These are phyloP conservation scores for Sebastes reedi DNA, from an alignment of 2,797 vertebrate species.

Conservation along the genomic window DNA sequence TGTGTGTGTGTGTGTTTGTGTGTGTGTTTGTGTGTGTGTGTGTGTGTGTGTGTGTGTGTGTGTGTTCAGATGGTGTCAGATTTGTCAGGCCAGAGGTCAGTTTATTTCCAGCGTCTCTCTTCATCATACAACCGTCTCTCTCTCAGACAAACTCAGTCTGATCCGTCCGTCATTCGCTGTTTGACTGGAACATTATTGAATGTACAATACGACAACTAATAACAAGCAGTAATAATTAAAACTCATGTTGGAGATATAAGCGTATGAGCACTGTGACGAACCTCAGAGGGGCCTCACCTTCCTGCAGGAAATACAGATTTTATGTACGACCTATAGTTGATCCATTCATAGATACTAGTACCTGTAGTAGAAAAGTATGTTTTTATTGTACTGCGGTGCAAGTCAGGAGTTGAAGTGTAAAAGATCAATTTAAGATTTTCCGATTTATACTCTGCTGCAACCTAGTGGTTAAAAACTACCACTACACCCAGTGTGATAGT, in stretches of 20 bases:
- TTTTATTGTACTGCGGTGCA: background rate
- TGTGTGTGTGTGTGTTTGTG: too few species aligned
- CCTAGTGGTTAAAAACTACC: background rate
- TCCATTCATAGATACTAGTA: background rate
- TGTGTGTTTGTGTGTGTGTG: too few species aligned
- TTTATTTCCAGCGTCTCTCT: conserved; percentile 73
- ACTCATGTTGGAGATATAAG: background rate
- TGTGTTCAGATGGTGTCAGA: conserved; percentile 62
- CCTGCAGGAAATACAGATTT: background rate
- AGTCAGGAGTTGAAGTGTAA: background rate
- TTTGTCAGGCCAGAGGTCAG: conserved; percentile 69
- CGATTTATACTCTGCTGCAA: background rate
- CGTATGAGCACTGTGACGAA: background rate
- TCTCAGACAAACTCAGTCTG: conserved; percentile 3
- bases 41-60: too few species aligned
- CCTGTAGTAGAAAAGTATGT: background rate
- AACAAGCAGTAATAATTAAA: background rate
- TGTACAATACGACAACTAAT: background rate
- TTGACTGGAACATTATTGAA: background rate
- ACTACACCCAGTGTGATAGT: background rate
- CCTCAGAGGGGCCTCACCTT: too few species aligned
- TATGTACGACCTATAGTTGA: background rate
- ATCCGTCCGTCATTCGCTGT: background rate
- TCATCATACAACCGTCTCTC: conserved; percentile 44
- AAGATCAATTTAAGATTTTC: background rate